Evolutionary conservation across 2,113 vertebrate genomes (phyloP), one percentile per base, ranked within the genome.

Genomic region (Tragulus kanchil): DNA sequence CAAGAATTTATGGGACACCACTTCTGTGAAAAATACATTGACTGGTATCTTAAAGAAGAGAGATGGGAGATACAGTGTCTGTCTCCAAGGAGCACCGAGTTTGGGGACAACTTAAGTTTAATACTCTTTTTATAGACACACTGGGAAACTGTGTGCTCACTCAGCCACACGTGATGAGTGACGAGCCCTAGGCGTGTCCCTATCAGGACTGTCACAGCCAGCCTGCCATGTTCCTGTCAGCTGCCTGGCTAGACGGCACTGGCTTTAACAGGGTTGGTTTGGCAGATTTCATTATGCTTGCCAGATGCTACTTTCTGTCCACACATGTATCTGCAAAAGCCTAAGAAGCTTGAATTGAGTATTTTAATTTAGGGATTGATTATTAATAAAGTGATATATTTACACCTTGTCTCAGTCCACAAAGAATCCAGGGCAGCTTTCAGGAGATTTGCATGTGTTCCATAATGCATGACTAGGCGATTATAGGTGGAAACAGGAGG

Each of bases 341-440:
- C 56, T 62, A 31, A 67, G 31, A 84, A 31, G 48, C 50, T 62
- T 58, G 61, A 79, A 71, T 85, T 93, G 17, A 50, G 31, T 54
- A 65, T 89, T 86, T 92, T 50, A 69, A 62, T 50, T 50, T 36
- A 90, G 7, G 36, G 42, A 58, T 17, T 71, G 36, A 77, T 64
- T 78, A 67, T 88, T n/a, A 84, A 58, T n/a, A 14, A 78, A 28
- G 69, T 23, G 10, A 42, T 81, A 6, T 59, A 11, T 31, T 96
- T 85, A 86, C 8, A 89, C 56, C n/a, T 36, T 54, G 73, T 90
- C 89, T 77, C 69, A 28, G 45, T 78, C 56, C 85, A 42, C 81
- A 42, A 17, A 59, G 58, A 23, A 61, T 28, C 36, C 28, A 45
- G 69, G 21, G 45, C 81, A 6, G 90, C 81, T 95, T 89, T 15